Base-by-base conservation (phyloP, 2,797 vertebrate species). In the Leptoclinus maculatus region DNA sequence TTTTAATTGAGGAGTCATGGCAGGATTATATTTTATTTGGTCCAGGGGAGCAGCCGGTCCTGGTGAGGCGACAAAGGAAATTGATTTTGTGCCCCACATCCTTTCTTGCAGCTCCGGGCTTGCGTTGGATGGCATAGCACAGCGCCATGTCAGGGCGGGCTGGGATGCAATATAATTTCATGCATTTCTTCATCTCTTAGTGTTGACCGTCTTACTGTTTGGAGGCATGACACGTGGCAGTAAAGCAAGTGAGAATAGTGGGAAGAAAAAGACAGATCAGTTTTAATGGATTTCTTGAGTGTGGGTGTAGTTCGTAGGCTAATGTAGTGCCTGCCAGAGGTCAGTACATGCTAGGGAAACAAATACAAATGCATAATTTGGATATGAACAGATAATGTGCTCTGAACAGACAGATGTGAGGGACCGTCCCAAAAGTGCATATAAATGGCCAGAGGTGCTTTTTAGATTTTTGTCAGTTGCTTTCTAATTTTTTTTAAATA, bases 1-100 rank as follows among this genome's bases (percentile, higher is more conserved):
- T 79, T 89, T 90, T 91, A 93, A 93, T 93, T 93, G 91, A 91
- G 82, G 89, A 89, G 90, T 92, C 84, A 84, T 82, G 80, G 88
- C 62, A 65, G 87, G 88, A 93, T 93, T 93, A 83, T 72, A 91
- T 91, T 90, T 87, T 71, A 66, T 85, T 36, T 76, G 90, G 73
- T 87, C 73, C 70, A 76, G 27, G 74, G 73, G 81, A 89, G 87
- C 80, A 88, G 88, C 75, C 80, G 64, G 84, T 86, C 70, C 76
- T 51, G 71, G 71, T 76, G 80, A 87, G 76, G 83, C 78, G 36
- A 80, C 79, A 85, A 65, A 85, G 85, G 88, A 93, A 94, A 93
- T 93, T 86, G 90, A 93, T 93, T 92, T 88, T 87, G 82, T 87
- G 82, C 79, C 87, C 88, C 82, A 81, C 82, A 88, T 89, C 85